Conservation (phyloP, 1,140 invertebrate species). For the Limonius californicus region DNA sequence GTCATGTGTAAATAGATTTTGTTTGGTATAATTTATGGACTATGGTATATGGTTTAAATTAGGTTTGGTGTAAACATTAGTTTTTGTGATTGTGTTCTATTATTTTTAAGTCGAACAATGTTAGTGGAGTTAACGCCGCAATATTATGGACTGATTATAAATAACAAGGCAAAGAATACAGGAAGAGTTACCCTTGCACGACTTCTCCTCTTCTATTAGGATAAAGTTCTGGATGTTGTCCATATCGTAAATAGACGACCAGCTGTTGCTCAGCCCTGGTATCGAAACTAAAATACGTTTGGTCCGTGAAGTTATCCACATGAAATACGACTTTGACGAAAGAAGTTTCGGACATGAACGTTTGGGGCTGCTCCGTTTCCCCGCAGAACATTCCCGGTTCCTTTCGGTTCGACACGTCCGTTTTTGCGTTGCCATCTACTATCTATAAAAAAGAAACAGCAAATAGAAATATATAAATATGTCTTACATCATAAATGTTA, state of each 20-base stretch:
- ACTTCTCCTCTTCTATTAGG: conserved; percentile 84
- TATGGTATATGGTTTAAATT: no score
- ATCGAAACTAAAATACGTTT: conserved; percentile 76
- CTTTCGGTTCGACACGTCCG: conserved; percentile 78
- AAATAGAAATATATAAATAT: no score
- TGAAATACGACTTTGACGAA: conserved; percentile 88
- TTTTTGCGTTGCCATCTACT: conserved; percentile 79
- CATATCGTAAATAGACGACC: conserved; percentile 83
- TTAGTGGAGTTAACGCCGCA: no score
- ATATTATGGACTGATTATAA: no score
- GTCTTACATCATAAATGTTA: no score
- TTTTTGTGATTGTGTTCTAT: no score
- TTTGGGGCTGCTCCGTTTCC: conserved; percentile 88
- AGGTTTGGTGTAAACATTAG: no score
- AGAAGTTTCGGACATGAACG: conserved; percentile 90
- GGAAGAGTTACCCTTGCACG: conserved; percentile 68
- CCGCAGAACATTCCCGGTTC: conserved; percentile 88
- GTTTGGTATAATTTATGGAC: no score
- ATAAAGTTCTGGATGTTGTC: conserved; percentile 88
- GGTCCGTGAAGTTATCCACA: conserved; percentile 87
- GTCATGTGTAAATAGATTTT: no score
- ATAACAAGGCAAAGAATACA: no score
- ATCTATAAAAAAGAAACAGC: conserved; percentile 66
- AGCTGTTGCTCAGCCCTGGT: conserved; percentile 82
- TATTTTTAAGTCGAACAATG: no score